Base-by-base conservation (phyloP, 1,140 invertebrate species). In the Aphidius ervi region DNA sequence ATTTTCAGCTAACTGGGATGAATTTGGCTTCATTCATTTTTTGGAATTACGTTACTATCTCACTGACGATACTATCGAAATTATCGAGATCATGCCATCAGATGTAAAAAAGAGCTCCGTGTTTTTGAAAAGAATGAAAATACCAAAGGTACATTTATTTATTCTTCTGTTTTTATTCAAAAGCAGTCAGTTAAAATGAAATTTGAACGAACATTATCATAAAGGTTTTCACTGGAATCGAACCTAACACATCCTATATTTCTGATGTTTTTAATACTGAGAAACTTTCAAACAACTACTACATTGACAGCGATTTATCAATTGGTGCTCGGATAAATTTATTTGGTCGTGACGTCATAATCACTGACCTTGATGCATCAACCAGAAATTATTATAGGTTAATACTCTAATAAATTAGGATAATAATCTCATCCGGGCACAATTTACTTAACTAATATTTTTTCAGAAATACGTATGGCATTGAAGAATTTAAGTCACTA, bases 1-100 rank as follows among this genome's bases (percentile, higher is more conserved):
- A 66, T 97, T 97, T 74, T 88, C 86, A 67, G 93, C 88, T 37
- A 92, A 92, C 65, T 97, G 94, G 94, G 93, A 97, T 41, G 83
- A 88, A 68, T 86, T 87, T 73, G 88, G 93, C 42, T 81, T 85
- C 42, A 70, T 93, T n/a, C 86, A 92, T 65, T 78, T 89, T 66
- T 75, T 93, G 5, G 86, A 91, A 67, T 78, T 94, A 5, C 83
- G 86, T 74, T 97, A 93, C 74, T 96, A 91, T 75, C 79, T 97
- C 9, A 85, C 88, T 0, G 93, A 97, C 74, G 90, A 94, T 70
- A 95, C 92, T 0, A 87, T 97, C 16, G 93, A 97, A 73, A 87
- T 97, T 5, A 87, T 91, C 64, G 93, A 91, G 79, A 84, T 85
- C 3, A 81, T 89, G 58, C 81, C 83, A 4, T 85, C 86, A 39